phyloP scores from a whole-genome alignment of 1,140 invertebrate genomes.

The Pseudomyrmex dendroicus region DNA sequence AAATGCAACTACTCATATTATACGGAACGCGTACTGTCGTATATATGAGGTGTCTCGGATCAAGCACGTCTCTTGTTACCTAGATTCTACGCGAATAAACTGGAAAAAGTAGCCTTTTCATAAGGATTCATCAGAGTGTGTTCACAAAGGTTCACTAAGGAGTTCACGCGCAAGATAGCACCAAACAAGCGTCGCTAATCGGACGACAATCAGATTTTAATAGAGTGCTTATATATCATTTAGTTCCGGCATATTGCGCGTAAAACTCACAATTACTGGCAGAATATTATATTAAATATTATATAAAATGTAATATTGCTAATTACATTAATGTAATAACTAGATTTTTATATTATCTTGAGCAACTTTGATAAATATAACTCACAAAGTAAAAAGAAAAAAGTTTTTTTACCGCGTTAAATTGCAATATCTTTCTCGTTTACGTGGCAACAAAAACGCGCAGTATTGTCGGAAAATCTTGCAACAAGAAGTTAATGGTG shows the following conservation, averaged over 20 bases:
- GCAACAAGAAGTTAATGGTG: not conserved
- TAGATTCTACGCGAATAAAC: conserved; percentile 36
- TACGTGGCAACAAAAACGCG: not conserved
- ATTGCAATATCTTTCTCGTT: not conserved
- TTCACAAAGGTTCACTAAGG: not conserved
- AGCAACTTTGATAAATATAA: not conserved
- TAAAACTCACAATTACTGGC: not conserved
- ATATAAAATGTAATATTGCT: too few relatives aligned
- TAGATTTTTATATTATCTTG: not conserved
- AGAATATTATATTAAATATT: not conserved
- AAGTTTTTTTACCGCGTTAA: not conserved
- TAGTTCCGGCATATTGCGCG: not conserved
- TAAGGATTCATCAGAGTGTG: conserved; percentile 26
- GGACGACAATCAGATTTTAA: not conserved
- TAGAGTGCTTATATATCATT: not conserved
- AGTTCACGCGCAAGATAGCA: not conserved
- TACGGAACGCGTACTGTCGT: conserved; percentile 34
- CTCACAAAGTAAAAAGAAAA: not conserved
- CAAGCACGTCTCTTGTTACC: conserved; percentile 22
- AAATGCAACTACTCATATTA: not conserved
- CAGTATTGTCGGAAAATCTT: not conserved
- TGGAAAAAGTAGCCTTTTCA: conserved; percentile 27
- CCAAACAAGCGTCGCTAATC: not conserved
- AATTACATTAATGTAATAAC: not conserved
- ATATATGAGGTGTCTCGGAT: conserved; percentile 49